A percentile compares a stretch with the other conserved stretches of the same genome.
These are phyloP conservation scores for Liparis tanakae DNA, from an alignment of 2,797 vertebrate genomes.

Conservation along the genomic window DNA sequence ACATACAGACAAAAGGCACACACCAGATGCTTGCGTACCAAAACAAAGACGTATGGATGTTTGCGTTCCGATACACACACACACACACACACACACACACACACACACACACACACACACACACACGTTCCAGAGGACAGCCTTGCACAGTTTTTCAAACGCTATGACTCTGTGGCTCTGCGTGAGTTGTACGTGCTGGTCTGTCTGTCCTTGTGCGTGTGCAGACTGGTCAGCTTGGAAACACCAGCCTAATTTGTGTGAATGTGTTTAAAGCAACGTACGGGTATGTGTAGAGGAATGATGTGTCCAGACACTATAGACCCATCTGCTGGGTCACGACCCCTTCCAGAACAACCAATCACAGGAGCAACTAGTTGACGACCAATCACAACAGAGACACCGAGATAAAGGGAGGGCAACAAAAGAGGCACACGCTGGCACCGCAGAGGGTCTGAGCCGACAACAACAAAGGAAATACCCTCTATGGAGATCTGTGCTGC, in stretches of 20 bases:
- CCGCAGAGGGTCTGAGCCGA: constrained; percentile 50
- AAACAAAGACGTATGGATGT: constrained; percentile 62
- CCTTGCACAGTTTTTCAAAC: constrained; percentile 21
- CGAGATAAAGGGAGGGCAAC: constrained; percentile 62
- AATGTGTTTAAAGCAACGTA: constrained; percentile 38
- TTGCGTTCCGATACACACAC: constrained; percentile 66
- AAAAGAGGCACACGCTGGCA: constrained; percentile 75
- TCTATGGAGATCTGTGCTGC: constrained; percentile 32
- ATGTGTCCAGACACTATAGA: constrained; percentile 44
- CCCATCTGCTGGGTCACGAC: constrained; percentile 78
- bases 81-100: not conserved
- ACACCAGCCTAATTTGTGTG: constrained; percentile 29
- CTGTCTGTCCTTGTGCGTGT: not conserved
- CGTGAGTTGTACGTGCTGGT: constrained; percentile 9
- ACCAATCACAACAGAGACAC: constrained; percentile 67
- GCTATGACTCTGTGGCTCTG: not conserved
- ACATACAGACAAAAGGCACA: constrained; percentile 68
- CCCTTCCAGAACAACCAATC: constrained; percentile 65
- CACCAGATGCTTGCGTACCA: constrained; percentile 72
- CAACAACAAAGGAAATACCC: constrained; percentile 2
- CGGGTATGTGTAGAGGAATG: constrained; percentile 59
- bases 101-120: too few relatives aligned
- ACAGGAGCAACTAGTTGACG: constrained; percentile 53
- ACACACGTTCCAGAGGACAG: constrained; percentile 20
- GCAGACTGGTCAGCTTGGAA: not conserved